Percentiles rank a stretch among this genome's conserved stretches.
Evolutionary conservation across 2,797 vertebrate species (phyloP).

Genomic region (Alectoris magna): DNA sequence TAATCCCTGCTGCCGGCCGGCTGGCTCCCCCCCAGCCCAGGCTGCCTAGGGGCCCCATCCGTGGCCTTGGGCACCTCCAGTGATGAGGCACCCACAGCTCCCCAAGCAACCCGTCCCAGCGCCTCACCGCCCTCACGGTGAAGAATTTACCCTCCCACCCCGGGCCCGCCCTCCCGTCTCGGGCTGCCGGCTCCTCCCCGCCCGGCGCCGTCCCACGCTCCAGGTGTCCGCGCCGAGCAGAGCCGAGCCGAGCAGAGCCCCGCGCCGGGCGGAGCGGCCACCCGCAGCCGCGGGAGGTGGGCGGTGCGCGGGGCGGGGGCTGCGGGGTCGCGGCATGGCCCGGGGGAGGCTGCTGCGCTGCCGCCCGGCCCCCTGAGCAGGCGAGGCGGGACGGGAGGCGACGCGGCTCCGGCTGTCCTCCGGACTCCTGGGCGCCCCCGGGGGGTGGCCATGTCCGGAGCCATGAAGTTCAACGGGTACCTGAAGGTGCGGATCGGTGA

Average conservation of each 20-base stretch:
- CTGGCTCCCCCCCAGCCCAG: too few species aligned
- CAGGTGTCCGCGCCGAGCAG: background rate
- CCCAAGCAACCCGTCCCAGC: too few species aligned
- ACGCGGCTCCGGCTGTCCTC: background rate
- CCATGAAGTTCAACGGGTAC: slow-evolving; percentile 95
- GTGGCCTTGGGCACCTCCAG: too few species aligned
- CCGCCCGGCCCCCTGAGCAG: slow-evolving; percentile 36
- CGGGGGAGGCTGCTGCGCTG: background rate
- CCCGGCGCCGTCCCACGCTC: background rate
- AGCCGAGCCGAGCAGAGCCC: background rate
- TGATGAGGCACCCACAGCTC: background rate
- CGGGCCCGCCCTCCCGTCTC: background rate
- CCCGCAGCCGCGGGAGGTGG: background rate
- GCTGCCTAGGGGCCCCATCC: too few species aligned
- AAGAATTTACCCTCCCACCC: background rate
- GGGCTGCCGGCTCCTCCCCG: background rate
- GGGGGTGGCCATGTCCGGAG: slow-evolving; percentile 70
- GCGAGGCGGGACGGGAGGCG: background rate
- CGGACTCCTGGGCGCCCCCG: background rate
- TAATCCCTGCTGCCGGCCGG: too few species aligned
- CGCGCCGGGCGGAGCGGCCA: background rate
- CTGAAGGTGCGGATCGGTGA: slow-evolving; percentile 94
- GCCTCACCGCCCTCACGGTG: background rate
- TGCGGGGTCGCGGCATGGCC: background rate
- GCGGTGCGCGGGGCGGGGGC: background rate